Evolutionary conservation across 1,140 invertebrate species (phyloP), one percentile per base, ranked within the genome.

Genomic region (Colletes gigas): DNA sequence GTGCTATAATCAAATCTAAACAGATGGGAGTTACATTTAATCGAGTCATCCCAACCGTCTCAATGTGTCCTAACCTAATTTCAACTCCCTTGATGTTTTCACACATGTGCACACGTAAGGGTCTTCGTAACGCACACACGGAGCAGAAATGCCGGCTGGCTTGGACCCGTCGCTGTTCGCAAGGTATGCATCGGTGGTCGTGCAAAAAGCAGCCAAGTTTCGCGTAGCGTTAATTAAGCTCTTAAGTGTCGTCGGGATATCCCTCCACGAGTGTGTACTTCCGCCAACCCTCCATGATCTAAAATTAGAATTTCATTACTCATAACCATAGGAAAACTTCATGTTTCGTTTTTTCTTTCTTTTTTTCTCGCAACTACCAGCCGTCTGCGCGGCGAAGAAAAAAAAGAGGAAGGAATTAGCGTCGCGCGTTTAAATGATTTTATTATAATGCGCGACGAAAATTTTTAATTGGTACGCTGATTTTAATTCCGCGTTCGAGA

Each of bases 21-120:
- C 88, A 89, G 88, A 90, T 88, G 86, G 80, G 82, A 87, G 78
- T 83, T 88, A 74, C 82, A 65, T 88, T 85, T 89, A 90, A 90
- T 90, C 84, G 85, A 90, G 88, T 88, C 79, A 83, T 76, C 80
- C 81, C 63, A 70, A 71, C 80, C 78, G 80, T 88, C 84, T 84
- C 84, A 74, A 71, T 60, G 82, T 81, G 81, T 77, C 70, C 77
- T 83, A 89, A 89, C 87, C 84, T 79, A 88, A 87, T 90, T 88
- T 78, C 78, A 73, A 75, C 66, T 90, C 81, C 77, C 82, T 69
- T 67, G 85, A 75, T 82, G 52, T 60, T 63, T 50, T 72, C 68
- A 62, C 50, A 74, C 63, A 67, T 57, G 63, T 62, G 71, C 78
- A 30, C 60, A n/a, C 19, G 54, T 54, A 73, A 83, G 77, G 59